Percentiles rank a stretch among this genome's conserved stretches.
Conservation (phyloP, 2,888 invertebrate genomes). For the Euphydryas editha region DNA sequence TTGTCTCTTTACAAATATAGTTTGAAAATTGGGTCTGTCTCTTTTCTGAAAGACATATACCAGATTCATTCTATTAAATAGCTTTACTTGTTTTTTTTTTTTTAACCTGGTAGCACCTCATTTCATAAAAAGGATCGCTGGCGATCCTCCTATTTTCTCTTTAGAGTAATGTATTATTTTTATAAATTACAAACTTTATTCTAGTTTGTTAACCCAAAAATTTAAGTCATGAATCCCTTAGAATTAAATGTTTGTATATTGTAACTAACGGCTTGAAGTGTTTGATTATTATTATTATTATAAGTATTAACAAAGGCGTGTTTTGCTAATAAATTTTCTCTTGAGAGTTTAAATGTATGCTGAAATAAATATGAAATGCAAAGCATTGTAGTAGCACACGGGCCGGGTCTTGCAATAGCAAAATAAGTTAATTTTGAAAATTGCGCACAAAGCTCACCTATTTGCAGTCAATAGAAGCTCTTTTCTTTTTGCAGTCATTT, state of each 20-base stretch:
- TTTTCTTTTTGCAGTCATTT: conserved; percentile 49
- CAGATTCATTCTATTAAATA: conserved; percentile 66
- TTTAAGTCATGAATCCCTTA: conserved; percentile 60
- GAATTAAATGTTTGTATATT: conserved; percentile 67
- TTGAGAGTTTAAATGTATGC: conserved; percentile 59
- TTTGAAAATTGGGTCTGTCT: conserved; percentile 72
- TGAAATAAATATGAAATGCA: conserved; percentile 50
- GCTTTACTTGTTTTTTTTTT: conserved; percentile 72
- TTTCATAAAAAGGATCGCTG: conserved; percentile 77
- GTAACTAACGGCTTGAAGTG: conserved; percentile 74
- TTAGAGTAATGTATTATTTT: conserved; percentile 75
- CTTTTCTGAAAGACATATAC: conserved; percentile 62
- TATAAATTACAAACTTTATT: conserved; percentile 67
- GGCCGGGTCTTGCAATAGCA: conserved; percentile 80
- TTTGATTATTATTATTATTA: conserved; percentile 54
- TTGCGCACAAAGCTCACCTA: conserved; percentile 65
- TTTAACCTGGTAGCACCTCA: conserved; percentile 77
- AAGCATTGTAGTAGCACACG: conserved; percentile 54
- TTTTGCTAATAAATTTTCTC: conserved; percentile 73
- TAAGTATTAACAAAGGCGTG: conserved; percentile 78
- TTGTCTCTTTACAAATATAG: conserved; percentile 77
- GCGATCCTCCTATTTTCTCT: conserved; percentile 80
- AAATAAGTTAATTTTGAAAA: conserved; percentile 57
- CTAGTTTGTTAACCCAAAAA: conserved; percentile 65
- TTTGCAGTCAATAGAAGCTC: conserved; percentile 1